These are phyloP conservation scores for Apodemus speciosus DNA, from an alignment of 2,113 vertebrate genomes.

Conservation along the genomic window DNA sequence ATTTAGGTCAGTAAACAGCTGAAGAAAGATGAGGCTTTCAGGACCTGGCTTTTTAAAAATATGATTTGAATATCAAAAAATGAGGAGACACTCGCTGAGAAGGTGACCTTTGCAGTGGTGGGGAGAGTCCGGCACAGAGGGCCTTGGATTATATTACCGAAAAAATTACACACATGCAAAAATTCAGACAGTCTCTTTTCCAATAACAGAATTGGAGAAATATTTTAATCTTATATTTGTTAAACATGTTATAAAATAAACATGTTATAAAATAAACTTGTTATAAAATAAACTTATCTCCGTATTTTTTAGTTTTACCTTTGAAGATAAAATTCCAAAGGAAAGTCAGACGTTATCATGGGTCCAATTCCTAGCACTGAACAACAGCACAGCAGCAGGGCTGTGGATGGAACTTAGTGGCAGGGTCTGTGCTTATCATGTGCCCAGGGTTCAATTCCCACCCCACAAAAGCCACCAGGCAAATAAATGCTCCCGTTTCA, in stretches of 20 bases:
- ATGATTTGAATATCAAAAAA: slow-evolving; percentile 58
- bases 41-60: slow-evolving; percentile 18
- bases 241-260: slow-evolving; percentile 36
- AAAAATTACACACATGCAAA: background rate
- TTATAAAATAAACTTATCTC: slow-evolving; percentile 28
- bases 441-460: background rate
- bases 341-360: background rate
- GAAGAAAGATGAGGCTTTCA: slow-evolving; percentile 50
- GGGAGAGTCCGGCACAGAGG: slow-evolving; percentile 1
- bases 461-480: background rate
- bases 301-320: slow-evolving; percentile 2
- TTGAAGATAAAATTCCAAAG: slow-evolving; percentile 3
- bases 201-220: background rate
- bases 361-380: background rate
- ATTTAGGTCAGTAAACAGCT: slow-evolving; percentile 20
- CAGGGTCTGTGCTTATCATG: background rate
- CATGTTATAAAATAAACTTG: slow-evolving; percentile 36
- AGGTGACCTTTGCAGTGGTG: slow-evolving; percentile 16
- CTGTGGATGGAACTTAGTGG: background rate
- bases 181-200: background rate
- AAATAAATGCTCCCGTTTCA: background rate
- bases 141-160: background rate
- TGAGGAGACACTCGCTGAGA: background rate
- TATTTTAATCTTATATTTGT: slow-evolving; percentile 22
- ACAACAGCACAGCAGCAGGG: background rate